Evolutionary conservation across 1,140 invertebrate species (phyloP), one percentile per base, ranked within the genome.

Genomic region (Cyclargus thomasi): DNA sequence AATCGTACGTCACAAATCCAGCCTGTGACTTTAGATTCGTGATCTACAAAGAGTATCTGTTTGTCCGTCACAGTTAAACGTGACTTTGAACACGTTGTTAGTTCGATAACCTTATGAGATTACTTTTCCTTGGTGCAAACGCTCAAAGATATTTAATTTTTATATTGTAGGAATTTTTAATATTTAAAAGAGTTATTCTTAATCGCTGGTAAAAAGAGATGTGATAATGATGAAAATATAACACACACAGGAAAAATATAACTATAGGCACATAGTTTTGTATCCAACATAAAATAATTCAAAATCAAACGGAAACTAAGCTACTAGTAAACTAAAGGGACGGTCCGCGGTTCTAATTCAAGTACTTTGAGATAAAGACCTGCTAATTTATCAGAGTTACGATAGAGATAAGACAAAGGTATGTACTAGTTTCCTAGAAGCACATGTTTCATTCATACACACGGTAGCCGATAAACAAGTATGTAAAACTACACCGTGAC

Each of bases 401-500:
- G 20, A 20, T 21, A 21, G 18, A 59, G 55, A 59, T 20, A 59
- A 59, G 55, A 21, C 55, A 59, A 59, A 59, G 20, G 53, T 18
- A 59, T 20, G 55, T 11, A 20, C 55, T 21, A 20, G 18, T 11
- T 59, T 59, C 55, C 55, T 59, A 59, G 55, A 59, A 59, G 18
- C 55, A 20, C 10, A 59, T 59, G 55, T 59, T 59, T 59, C 55
- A 59, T 59, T 59, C 55, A 59, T 47, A 47, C 18, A 59, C 10
- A 20, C 55, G 55, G 55, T 59, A 59, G 55, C 14, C 18, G 20
- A 59, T 59, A 59, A 20, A 55, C 53, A 18, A 17, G 53, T 59
- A 59, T 59, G 55, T 59, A 59, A 20, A 20, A 59, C 55, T 59
- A 59, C 55, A 59, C 55, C 55, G 55, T 59, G 55, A 59, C 55